phyloP scores from a whole-genome alignment of 2,797 vertebrate genomes.

The Selene dorsalis region DNA sequence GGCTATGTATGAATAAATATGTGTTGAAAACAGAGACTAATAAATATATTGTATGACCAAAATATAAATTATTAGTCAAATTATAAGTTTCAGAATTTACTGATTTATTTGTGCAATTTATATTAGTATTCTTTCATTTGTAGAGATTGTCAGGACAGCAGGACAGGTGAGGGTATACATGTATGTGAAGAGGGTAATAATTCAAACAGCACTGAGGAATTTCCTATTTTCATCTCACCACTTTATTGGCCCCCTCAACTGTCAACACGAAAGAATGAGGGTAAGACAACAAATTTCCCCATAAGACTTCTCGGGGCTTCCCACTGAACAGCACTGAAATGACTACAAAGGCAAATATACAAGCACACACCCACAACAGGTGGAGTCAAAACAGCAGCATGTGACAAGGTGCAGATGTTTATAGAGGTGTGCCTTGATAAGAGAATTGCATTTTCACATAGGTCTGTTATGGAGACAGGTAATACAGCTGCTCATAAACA shows the following conservation, averaged over 20 bases:
- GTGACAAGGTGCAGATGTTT: slow-evolving; percentile 57
- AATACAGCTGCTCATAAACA: background rate
- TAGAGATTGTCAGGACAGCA: background rate
- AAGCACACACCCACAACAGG: slow-evolving; percentile 29
- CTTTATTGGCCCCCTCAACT: background rate
- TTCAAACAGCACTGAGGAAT: background rate
- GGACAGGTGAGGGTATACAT: background rate
- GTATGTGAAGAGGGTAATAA: background rate
- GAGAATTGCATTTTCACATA: slow-evolving; percentile 10
- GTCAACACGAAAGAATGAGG: background rate
- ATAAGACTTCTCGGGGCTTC: slow-evolving; percentile 12
- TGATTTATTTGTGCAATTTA: too few relatives aligned
- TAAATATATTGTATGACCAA: too few relatives aligned
- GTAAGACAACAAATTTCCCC: background rate
- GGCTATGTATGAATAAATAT: too few relatives aligned
- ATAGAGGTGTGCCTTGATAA: slow-evolving; percentile 35
- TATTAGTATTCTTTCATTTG: too few relatives aligned
- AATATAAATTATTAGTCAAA: too few relatives aligned
- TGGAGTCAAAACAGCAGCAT: slow-evolving; percentile 59
- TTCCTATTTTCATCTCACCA: too few relatives aligned
- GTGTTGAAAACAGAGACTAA: too few relatives aligned
- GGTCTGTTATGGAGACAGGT: slow-evolving; percentile 20
- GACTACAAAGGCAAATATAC: background rate
- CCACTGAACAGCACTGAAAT: background rate
- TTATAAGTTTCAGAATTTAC: too few relatives aligned